phyloP scores from a whole-genome alignment of 2,113 vertebrate species.

The Tragelaphus scriptus region DNA sequence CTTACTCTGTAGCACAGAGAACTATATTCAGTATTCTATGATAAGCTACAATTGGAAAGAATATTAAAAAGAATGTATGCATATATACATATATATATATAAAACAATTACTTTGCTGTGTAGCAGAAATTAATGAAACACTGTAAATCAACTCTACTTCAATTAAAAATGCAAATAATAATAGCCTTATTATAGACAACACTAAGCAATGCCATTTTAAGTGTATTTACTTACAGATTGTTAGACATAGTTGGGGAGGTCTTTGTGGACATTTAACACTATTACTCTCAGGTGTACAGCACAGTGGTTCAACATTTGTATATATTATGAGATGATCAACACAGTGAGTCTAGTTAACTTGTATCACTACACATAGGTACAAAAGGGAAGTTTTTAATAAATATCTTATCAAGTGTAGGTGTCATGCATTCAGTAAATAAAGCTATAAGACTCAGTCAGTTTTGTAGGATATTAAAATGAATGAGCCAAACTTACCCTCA shows the following conservation, averaged over 20 bases:
- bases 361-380: not conserved
- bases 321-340: not conserved
- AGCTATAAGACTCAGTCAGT: not conserved
- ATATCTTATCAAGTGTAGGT: not conserved
- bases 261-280: not conserved
- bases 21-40: not conserved
- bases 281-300: not conserved
- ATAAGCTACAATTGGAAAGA: not conserved
- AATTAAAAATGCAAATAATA: not conserved
- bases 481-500: not conserved
- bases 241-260: not conserved
- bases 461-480: not conserved
- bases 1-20: not conserved
- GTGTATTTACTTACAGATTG: not conserved
- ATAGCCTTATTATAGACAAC: not conserved
- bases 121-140: not conserved
- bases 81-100: not conserved
- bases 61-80: not conserved
- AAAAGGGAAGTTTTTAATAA: not conserved
- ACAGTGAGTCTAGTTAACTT: not conserved
- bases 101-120: not conserved
- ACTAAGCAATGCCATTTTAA: not conserved
- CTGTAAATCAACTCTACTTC: not conserved
- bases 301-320: not conserved
- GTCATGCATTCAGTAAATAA: not conserved